Percentiles rank a stretch among this genome's conserved stretches.
Evolutionary conservation across 2,113 vertebrate species (phyloP).

Genomic region (Dipodomys ordii): DNA sequence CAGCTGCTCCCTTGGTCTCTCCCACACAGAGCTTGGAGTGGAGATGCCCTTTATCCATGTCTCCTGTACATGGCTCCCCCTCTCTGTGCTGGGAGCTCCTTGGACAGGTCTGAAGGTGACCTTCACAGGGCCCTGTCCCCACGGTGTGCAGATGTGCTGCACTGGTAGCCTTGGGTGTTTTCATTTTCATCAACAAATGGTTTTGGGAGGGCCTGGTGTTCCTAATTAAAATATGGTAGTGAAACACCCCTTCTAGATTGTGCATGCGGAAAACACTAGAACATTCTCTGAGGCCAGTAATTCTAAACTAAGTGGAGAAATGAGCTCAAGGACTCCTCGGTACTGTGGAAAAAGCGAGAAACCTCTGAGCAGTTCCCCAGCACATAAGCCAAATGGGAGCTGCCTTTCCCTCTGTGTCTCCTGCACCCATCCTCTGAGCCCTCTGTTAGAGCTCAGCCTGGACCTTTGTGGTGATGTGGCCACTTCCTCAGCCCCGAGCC

Average conservation of each 20-base stretch:
- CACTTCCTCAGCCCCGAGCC: not conserved
- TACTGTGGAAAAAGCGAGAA: not conserved
- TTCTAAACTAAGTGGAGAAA: not conserved
- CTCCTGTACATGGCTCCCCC: not conserved
- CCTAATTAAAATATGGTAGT: no score
- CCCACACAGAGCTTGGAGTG: no score
- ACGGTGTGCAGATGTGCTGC: no score
- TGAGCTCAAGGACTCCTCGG: not conserved
- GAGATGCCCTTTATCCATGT: not conserved
- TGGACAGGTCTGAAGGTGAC: not conserved
- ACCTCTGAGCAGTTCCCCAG: not conserved
- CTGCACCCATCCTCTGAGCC: no score
- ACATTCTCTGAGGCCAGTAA: no score
- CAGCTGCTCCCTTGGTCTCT: no score
- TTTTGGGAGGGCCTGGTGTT: not conserved
- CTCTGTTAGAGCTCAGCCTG: no score
- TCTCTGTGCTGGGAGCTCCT: not conserved
- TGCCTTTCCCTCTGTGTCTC: not conserved
- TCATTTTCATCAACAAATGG: accelerated
- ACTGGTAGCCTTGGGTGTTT: not conserved
- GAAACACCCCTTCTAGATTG: no score
- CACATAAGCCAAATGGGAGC: no score
- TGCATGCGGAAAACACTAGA: no score
- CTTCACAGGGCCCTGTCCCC: no score
- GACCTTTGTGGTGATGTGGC: not conserved